Base-by-base conservation (phyloP, 2,888 invertebrate species). In the Thyatira batis region DNA sequence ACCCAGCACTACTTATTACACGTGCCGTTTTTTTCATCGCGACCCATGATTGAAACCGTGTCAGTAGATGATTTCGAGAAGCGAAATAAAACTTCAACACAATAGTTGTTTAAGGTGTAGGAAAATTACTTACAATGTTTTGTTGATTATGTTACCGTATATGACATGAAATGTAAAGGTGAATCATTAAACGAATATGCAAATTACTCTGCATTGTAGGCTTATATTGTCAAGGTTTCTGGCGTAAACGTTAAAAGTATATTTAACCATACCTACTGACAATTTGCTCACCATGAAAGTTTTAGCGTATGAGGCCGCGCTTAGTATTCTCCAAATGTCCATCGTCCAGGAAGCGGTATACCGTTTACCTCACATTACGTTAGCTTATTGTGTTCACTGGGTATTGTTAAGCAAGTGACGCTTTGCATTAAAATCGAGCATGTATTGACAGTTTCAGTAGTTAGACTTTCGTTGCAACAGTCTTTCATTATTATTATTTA, bases 331-430 rank as follows among this genome's bases (percentile, higher is more conserved):
- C 56, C 55, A 71, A 76, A 74, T 76, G 80, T 71, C 67, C 59
- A 69, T 54, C 61, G 69, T 67, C 69, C 82, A 86, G 85, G 84
- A 89, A 87, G 69, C 73, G 70, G 71, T 79, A 71, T 82, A 85
- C 84, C 83, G 82, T 86, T 87, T 87, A 85, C 83, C 79, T 86
- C 80, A 82, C 80, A 80, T 85, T 84, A 82, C 81, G 80, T 79
- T 82, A 67, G 80, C 80, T 82, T 81, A 84, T 85, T 85, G 82
- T 86, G 76, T 84, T 79, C 76, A 71, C 70, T 54, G 69, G 64
- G 81, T 84, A 87, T 87, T 86, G 86, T 89, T 80, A 71, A 65
- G 55, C 59, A 67, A 68, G 76, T 76, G 69, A 76, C 68, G 79
- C 65, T 73, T 72, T 76, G 82, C 82, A 84, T 86, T 82, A 76